Evolutionary conservation across 2,888 invertebrate species (phyloP).

Genomic region (Apocheima hispidaria): DNA sequence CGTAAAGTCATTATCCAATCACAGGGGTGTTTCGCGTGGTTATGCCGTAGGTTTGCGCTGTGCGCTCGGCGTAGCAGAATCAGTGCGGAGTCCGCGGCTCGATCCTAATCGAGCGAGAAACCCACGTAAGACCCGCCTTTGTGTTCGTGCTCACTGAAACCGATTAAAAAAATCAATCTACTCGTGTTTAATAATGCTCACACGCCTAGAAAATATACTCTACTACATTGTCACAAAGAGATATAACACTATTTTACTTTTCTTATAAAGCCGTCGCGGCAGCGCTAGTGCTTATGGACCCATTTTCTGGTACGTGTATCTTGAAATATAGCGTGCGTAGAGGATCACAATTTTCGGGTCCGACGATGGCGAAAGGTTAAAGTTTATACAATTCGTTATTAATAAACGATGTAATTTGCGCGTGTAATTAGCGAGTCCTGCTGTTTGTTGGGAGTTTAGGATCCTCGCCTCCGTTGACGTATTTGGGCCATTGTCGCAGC

Average conservation of each 20-base stretch:
- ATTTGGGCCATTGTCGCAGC: slow-evolving; percentile 59
- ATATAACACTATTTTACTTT: slow-evolving; percentile 55
- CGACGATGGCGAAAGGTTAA: slow-evolving; percentile 1
- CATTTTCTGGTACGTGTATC: slow-evolving; percentile 56
- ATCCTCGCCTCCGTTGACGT: slow-evolving; percentile 51
- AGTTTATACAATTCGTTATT: slow-evolving; percentile 32
- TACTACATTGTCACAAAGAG: slow-evolving; percentile 40
- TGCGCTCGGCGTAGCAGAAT: slow-evolving; percentile 48
- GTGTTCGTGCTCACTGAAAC: slow-evolving; percentile 46
- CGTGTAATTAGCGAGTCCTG: slow-evolving; percentile 41
- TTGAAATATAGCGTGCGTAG: slow-evolving; percentile 38
- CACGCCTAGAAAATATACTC: slow-evolving; percentile 50
- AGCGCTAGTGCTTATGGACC: slow-evolving; percentile 59
- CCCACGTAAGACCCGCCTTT: slow-evolving; percentile 48
- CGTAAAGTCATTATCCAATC: no score
- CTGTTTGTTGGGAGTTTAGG: slow-evolving; percentile 39
- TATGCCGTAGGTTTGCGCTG: slow-evolving; percentile 28
- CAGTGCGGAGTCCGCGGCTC: slow-evolving; percentile 52
- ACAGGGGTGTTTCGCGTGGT: slow-evolving; percentile 10
- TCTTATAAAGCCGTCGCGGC: slow-evolving; percentile 45
- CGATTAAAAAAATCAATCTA: slow-evolving; percentile 51
- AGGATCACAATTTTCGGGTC: slow-evolving; percentile 29
- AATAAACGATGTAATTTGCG: slow-evolving; percentile 38
- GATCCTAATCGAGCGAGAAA: slow-evolving; percentile 56
- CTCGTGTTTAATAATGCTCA: slow-evolving; percentile 51